A percentile compares a stretch with the other conserved stretches of the same genome.
phyloP scores from a whole-genome alignment of 2,113 vertebrate species.

The Sturnira hondurensis region DNA sequence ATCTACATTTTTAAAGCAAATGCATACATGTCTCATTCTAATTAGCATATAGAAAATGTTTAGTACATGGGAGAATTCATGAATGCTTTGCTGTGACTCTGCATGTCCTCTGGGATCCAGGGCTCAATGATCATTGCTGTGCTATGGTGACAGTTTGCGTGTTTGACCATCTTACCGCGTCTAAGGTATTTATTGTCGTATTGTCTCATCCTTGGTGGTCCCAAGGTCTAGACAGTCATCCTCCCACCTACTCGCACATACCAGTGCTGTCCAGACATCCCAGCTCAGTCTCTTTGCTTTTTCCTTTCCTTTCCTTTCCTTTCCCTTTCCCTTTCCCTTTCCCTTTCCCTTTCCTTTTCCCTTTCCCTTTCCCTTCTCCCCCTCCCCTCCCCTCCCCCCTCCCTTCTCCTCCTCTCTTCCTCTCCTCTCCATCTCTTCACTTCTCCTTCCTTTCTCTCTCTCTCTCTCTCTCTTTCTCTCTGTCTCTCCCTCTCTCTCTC shows the following conservation, averaged over 20 bases:
- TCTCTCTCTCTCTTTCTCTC: background rate
- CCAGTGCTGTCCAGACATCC: background rate
- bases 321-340: no score
- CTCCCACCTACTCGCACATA: background rate
- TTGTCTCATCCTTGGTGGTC: background rate
- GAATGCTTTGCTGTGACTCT: background rate
- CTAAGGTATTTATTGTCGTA: background rate
- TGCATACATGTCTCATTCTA: background rate
- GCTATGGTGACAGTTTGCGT: background rate
- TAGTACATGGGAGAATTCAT: background rate
- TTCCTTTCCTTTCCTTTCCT: background rate
- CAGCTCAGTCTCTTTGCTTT: background rate
- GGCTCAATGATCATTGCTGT: background rate
- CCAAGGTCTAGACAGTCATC: background rate
- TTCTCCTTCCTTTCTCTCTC: background rate
- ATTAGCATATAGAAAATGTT: background rate
- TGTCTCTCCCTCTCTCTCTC: background rate
- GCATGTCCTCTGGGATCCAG: background rate
- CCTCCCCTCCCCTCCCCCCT: accelerated
- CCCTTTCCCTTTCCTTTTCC: no score
- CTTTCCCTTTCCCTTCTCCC: no score
- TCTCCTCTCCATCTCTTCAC: background rate
- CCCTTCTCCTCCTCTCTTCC: accelerated
- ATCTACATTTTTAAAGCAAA: background rate
- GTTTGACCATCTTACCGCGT: background rate